Base-by-base conservation (phyloP, 30 jellyfish, hydroid and myxozoan species). In the Rhopilema esculentum region DNA sequence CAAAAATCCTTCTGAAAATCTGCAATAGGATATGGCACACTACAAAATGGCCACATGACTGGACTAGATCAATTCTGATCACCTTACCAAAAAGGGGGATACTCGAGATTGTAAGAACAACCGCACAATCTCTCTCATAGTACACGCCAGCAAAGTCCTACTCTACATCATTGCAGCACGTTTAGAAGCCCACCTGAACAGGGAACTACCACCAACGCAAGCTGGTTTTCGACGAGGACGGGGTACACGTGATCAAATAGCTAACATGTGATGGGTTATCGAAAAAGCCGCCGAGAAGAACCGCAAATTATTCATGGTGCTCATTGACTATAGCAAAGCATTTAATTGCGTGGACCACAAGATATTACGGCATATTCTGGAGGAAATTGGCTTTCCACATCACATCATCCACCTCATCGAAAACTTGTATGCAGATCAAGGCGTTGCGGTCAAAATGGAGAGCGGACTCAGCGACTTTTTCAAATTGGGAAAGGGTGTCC, bases 41-140 rank as follows among this genome's bases (percentile, higher is more conserved):
- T 1, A 40, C 22, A 21, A 33, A 80, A 63, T 80, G 90, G 90
- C 82, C 90, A 62, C 7, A 7, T 1, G 74, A 49, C 51, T 66
- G 83, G 83, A 66, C 49, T 4, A 15, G 28, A n/a, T 81, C 91
- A 19, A 49, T 66, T 7, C 40, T n/a, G 24, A 50, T 81, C 22
- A 18, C 12, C 91, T 81, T 8, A 69, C 83, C 49, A 66, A 81
- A 68, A 79, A 79, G 32, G 89, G 89, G n/a, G 79, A 57, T 32
- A 22, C 26, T n/a, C 33, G 68, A 79, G 32, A 9, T 19, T 79
- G 80, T 30, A 79, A 48, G 27, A 79, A 79, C 67, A 12, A 79
- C 66, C 89, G 80, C 24, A 79, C 89, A 19, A 66, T 81, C 63
- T 4, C 83, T 16, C 83, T 65, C 25, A 81, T 81, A 29, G 18